Percentiles rank a stretch among this genome's conserved stretches.
Conservation (phyloP, 2,888 invertebrate genomes). For the Antitype chi region DNA sequence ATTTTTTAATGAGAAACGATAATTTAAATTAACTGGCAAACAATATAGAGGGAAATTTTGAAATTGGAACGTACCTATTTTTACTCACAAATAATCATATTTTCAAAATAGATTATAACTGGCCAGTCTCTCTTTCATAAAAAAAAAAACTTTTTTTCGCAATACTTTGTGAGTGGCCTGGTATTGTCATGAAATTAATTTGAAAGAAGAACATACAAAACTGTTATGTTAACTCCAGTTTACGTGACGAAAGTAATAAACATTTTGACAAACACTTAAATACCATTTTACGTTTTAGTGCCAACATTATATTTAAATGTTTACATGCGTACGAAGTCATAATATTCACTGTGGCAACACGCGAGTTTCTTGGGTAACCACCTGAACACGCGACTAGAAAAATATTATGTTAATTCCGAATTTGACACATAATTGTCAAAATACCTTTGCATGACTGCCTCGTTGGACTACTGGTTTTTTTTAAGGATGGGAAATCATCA, state of each 20-base stretch:
- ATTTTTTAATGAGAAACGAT: too few species aligned
- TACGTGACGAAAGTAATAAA: constrained; percentile 46
- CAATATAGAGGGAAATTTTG: too few species aligned
- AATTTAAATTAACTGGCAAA: too few species aligned
- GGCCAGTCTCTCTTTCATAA: too few species aligned
- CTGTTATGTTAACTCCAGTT: constrained; percentile 14
- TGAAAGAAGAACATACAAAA: constrained; percentile 14
- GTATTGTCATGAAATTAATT: constrained; percentile 56
- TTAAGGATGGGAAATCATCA: too few species aligned
- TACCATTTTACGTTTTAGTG: constrained; percentile 26
- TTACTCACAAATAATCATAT: too few species aligned
- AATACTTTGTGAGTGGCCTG: too few species aligned
- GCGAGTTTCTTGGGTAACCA: background rate
- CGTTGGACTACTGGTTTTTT: too few species aligned
- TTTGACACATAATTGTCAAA: background rate
- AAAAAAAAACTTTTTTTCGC: too few species aligned
- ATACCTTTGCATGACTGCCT: background rate
- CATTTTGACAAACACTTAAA: constrained; percentile 37
- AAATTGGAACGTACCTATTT: too few species aligned
- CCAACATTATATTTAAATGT: constrained; percentile 17
- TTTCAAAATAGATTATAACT: too few species aligned
- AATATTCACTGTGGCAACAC: constrained; percentile 9
- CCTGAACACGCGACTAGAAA: background rate
- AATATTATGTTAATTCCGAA: background rate
- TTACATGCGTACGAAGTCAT: constrained; percentile 2